These are phyloP conservation scores for Aurelia sp. DNA, from an alignment of 30 jellyfish, hydroid and myxozoan genomes.

Conservation along the genomic window DNA sequence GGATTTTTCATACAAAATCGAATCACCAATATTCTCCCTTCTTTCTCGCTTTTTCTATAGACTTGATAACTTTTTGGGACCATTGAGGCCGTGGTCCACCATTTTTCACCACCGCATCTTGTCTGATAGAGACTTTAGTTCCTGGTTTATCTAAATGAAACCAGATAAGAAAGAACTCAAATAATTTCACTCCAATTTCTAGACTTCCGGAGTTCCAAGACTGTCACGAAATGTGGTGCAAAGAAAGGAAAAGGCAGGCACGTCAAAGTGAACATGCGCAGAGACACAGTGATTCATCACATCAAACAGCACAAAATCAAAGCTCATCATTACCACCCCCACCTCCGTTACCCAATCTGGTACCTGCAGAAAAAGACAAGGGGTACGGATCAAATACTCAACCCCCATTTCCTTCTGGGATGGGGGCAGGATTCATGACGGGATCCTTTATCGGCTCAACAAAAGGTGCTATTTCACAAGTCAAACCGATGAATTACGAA, in stretches of 20 bases:
- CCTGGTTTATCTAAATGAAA: no score
- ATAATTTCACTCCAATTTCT: neutral
- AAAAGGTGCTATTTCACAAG: slow-evolving; percentile 23
- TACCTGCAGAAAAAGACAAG: slow-evolving; percentile 49
- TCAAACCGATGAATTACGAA: slow-evolving; percentile 18
- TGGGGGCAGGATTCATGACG: slow-evolving; percentile 83
- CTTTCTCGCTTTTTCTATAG: no score
- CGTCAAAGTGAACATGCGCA: slow-evolving; percentile 77
- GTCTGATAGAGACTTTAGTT: no score
- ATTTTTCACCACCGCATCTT: no score
- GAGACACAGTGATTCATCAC: slow-evolving; percentile 32
- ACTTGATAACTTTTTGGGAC: no score
- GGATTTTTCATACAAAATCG: no score
- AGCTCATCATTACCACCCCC: slow-evolving; percentile 87
- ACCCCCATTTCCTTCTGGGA: slow-evolving; percentile 35
- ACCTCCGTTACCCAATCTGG: slow-evolving; percentile 83
- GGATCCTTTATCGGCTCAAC: slow-evolving; percentile 59
- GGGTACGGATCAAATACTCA: neutral
- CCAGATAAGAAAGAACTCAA: no score
- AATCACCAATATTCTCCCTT: no score
- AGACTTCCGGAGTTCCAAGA: slow-evolving; percentile 98
- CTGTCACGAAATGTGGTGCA: slow-evolving; percentile 99
- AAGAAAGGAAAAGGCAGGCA: slow-evolving; percentile 86
- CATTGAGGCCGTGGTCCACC: no score
- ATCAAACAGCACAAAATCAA: slow-evolving; percentile 30